phyloP scores from a whole-genome alignment of 1,140 invertebrate species.

The Drosophila watanabei region DNA sequence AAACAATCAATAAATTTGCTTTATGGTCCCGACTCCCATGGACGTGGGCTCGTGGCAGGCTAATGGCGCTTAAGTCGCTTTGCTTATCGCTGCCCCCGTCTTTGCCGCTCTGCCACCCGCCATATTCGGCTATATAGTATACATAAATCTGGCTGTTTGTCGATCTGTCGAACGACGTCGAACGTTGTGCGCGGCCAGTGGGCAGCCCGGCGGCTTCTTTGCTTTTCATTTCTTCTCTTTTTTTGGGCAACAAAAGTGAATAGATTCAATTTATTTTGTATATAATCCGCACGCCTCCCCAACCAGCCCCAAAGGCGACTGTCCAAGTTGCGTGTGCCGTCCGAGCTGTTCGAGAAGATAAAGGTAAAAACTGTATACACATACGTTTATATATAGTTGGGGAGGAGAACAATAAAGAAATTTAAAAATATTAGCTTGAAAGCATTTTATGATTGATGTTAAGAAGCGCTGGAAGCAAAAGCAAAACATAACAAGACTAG shows the following conservation, averaged over 20 bases:
- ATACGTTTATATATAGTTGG: background rate
- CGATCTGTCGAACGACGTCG: slow-evolving; percentile 28
- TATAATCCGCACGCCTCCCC: slow-evolving; percentile 25
- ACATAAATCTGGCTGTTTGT: slow-evolving; percentile 22
- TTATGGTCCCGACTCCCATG: slow-evolving; percentile 57
- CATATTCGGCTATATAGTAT: slow-evolving; percentile 13
- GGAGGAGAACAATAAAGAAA: slow-evolving; percentile 11
- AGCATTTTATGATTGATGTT: slow-evolving; percentile 12
- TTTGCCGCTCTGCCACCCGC: slow-evolving; percentile 4
- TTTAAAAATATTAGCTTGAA: slow-evolving; percentile 8
- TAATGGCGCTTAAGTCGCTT: slow-evolving; percentile 71
- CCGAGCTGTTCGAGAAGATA: slow-evolving; percentile 10
- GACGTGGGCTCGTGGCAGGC: slow-evolving; percentile 53
- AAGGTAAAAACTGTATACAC: slow-evolving; percentile 19
- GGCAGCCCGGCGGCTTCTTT: slow-evolving; percentile 34
- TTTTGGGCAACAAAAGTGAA: slow-evolving; percentile 54
- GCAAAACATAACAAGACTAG: background rate
- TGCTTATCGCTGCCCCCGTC: slow-evolving; percentile 45
- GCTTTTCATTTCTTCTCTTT: slow-evolving; percentile 33
- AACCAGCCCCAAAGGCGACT: background rate
- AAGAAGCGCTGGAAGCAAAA: background rate
- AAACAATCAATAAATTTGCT: slow-evolving; percentile 79
- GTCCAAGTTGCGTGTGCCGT: slow-evolving; percentile 17
- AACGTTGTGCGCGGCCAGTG: slow-evolving; percentile 10
- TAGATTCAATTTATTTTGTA: slow-evolving; percentile 57